phyloP scores from a whole-genome alignment of 1,140 invertebrate species.

The Homarus americanus region DNA sequence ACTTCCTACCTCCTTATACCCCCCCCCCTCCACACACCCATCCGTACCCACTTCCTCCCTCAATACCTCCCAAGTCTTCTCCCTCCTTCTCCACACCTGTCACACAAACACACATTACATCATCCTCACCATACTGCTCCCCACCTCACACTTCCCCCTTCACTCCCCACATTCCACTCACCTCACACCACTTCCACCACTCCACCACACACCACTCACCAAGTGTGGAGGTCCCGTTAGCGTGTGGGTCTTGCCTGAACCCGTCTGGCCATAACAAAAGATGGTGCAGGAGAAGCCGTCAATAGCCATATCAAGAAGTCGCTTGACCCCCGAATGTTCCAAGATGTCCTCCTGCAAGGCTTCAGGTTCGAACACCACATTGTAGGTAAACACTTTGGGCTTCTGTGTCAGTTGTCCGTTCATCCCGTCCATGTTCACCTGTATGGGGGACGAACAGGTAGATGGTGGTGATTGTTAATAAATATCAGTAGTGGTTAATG shows the following conservation, averaged over 20 bases:
- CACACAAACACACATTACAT: too few relatives aligned
- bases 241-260: slow-evolving; percentile 97
- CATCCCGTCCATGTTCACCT: slow-evolving; percentile 75
- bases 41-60: too few relatives aligned
- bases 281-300: slow-evolving; percentile 95
- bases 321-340: slow-evolving; percentile 89
- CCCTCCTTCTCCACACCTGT: too few relatives aligned
- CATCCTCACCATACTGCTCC: too few relatives aligned
- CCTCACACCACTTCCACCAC: too few relatives aligned
- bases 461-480: too few relatives aligned
- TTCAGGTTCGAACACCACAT: slow-evolving; percentile 92
- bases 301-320: slow-evolving; percentile 93
- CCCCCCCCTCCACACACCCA: too few relatives aligned
- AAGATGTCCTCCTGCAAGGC: slow-evolving; percentile 88
- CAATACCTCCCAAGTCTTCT: too few relatives aligned
- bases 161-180: too few relatives aligned
- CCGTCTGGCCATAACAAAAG: slow-evolving; percentile 98
- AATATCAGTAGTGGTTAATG: too few relatives aligned
- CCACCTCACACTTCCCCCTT: too few relatives aligned
- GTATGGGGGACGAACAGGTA: not conserved
- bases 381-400: slow-evolving; percentile 89
- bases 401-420: slow-evolving; percentile 81
- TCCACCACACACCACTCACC: slow-evolving; percentile 79
- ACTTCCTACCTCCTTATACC: too few relatives aligned
- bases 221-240: slow-evolving; percentile 93